Evolutionary conservation across 2,113 vertebrate genomes (phyloP).

Genomic region (Cottus gobio): DNA sequence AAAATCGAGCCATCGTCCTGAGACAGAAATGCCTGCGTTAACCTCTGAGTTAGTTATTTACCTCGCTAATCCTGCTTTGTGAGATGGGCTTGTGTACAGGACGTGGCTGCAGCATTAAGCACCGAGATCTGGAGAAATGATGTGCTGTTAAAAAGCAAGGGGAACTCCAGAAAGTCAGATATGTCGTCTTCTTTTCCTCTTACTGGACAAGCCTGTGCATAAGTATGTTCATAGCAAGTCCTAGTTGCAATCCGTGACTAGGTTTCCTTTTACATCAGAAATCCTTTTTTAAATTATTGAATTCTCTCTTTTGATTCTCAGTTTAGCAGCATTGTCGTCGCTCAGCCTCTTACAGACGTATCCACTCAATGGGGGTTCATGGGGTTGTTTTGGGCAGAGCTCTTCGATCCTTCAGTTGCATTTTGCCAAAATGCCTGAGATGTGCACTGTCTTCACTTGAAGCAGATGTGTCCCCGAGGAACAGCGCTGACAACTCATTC

Average conservation of each 20-base stretch:
- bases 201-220: too few relatives aligned
- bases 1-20: neutral
- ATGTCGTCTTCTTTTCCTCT: conserved; percentile 2
- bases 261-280: neutral
- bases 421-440: conserved; percentile 54
- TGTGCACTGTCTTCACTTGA: neutral
- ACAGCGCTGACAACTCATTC: conserved; percentile 13
- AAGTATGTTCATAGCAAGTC: too few relatives aligned
- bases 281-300: neutral
- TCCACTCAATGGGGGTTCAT: conserved; percentile 20
- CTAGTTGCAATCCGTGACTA: neutral
- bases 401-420: conserved; percentile 34
- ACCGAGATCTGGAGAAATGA: conserved; percentile 28
- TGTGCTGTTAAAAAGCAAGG: conserved; percentile 24
- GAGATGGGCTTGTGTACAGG: conserved; percentile 11
- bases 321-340: neutral
- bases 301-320: neutral
- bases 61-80: conserved; percentile 24
- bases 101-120: conserved; percentile 16
- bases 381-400: conserved; percentile 28
- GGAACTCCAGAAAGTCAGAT: conserved; percentile 49
- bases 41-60: conserved; percentile 3
- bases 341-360: conserved; percentile 6
- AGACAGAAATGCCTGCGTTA: conserved; percentile 14
- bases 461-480: conserved; percentile 16